Evolutionary conservation across 2,888 invertebrate species (phyloP).

Genomic region (Agonopterix heracliana): DNA sequence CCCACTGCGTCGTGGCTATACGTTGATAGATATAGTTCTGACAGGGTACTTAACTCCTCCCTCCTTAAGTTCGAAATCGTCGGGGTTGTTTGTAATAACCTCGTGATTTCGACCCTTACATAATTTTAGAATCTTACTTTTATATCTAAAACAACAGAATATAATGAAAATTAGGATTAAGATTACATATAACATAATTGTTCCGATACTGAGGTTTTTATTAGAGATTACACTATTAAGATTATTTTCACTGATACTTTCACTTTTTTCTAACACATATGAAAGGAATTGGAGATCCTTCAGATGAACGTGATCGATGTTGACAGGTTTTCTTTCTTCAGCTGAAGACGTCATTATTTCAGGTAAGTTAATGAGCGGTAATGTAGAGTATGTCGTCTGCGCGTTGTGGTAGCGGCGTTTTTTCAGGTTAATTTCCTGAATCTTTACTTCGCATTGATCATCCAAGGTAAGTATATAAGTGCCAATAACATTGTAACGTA

Average conservation of each 20-base stretch:
- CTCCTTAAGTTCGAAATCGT: neutral
- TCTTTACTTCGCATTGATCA: neutral
- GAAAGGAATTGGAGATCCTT: neutral
- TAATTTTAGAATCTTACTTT: neutral
- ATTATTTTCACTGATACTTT: neutral
- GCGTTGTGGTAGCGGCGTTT: neutral
- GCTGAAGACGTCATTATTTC: neutral
- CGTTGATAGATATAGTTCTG: no score
- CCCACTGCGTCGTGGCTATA: no score
- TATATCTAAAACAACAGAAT: neutral
- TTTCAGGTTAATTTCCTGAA: neutral
- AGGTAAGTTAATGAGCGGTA: neutral
- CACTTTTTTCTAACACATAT: neutral
- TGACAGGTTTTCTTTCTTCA: neutral
- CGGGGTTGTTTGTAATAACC: neutral
- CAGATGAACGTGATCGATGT: neutral
- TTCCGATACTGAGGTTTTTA: neutral
- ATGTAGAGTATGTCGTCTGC: neutral
- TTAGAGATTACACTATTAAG: neutral
- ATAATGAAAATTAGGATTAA: neutral
- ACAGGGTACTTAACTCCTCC: neutral
- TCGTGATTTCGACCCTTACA: neutral
- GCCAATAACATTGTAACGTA: neutral
- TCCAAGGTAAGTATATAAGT: neutral
- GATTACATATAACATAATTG: neutral